Conservation (phyloP, 2,797 vertebrate genomes). For the Alfaro cultratus region DNA sequence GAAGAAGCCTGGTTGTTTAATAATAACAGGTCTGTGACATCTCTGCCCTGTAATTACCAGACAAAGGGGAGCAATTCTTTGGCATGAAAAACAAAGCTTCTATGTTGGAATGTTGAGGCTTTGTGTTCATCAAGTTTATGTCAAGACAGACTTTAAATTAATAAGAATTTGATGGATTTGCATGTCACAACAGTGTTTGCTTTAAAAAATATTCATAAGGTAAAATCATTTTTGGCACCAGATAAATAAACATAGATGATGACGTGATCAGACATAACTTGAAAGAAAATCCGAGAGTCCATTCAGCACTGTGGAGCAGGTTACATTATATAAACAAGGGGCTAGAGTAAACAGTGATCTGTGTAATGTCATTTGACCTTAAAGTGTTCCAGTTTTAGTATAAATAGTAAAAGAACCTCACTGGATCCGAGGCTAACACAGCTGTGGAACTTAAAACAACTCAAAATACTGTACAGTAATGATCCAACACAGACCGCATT, state of each 20-base stretch:
- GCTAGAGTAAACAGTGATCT: slow-evolving; percentile 1
- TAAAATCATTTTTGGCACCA: not conserved
- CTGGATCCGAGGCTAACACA: not conserved
- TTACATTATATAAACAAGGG: not conserved
- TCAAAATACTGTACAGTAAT: not conserved
- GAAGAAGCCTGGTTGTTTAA: slow-evolving; percentile 62
- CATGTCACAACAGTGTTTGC: slow-evolving; percentile 4
- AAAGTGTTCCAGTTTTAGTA: slow-evolving; percentile 1
- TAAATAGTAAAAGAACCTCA: not conserved
- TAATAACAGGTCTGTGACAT: slow-evolving; percentile 68
- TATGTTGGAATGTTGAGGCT: slow-evolving; percentile 34
- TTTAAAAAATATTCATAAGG: not conserved
- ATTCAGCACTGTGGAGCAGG: not conserved
- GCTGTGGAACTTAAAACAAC: slow-evolving; percentile 5
- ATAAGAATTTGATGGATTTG: slow-evolving; percentile 19
- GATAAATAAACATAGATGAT: not conserved
- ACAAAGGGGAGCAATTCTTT: slow-evolving; percentile 49
- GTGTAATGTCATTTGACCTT: not conserved
- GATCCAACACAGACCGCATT: not conserved
- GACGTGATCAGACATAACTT: not conserved
- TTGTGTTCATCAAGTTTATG: slow-evolving; percentile 35
- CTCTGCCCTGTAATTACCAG: slow-evolving; percentile 67
- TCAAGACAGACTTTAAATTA: slow-evolving; percentile 47
- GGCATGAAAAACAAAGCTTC: slow-evolving; percentile 54
- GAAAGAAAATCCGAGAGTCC: not conserved